Evolutionary conservation across 2,113 vertebrate genomes (phyloP), one percentile per base, ranked within the genome.

Genomic region (Brachyhypopomus occidentalis): DNA sequence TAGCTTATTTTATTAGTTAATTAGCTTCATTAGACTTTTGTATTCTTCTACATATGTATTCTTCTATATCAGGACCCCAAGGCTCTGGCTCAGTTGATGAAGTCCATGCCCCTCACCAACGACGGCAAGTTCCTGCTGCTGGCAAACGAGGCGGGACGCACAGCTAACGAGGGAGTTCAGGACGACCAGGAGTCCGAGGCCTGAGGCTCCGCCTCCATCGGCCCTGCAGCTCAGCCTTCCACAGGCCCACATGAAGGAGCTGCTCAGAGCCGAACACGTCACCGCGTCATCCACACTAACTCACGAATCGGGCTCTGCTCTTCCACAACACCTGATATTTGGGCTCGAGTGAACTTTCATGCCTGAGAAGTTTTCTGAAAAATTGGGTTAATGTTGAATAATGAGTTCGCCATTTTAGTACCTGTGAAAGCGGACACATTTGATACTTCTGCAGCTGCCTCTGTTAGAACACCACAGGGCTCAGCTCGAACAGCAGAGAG

Each of bases 51-150:
- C 25, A 41, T 78, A 11, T 14, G 34, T 12, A 76, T 52, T 76
- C 12, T 25, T 27, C 20, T 4, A 25, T 16, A 8, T 2, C 84
- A 99, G 98, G 96, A 99, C 80, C 98, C 98, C 4, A 96, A 95
- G 85, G 96, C 97, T 4, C 80, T 99, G 88, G 96, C 96, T 36
- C 91, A 95, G 80, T 92, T 99, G 19, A 96, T 98, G 95, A 96
- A 94, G 89, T 96, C 96, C 72, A 91, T 97, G 89, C 96, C 95
- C 0, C 88, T 99, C 71, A 99, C 96, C 71, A 95, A 90, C 0
- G 96, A 98, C 0, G 98, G 98, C 0, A 98, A 97, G 87, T 99
- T 98, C 89, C 86, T 97, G 85, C 93, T 98, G 56, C 87, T 99
- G 90, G 95, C 93, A 0, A 92, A 92, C 0, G 93, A 94, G 79